A percentile compares a stretch with the other conserved stretches of the same genome.
Conservation (phyloP, 2,888 invertebrate genomes). For the Acleris literana region DNA sequence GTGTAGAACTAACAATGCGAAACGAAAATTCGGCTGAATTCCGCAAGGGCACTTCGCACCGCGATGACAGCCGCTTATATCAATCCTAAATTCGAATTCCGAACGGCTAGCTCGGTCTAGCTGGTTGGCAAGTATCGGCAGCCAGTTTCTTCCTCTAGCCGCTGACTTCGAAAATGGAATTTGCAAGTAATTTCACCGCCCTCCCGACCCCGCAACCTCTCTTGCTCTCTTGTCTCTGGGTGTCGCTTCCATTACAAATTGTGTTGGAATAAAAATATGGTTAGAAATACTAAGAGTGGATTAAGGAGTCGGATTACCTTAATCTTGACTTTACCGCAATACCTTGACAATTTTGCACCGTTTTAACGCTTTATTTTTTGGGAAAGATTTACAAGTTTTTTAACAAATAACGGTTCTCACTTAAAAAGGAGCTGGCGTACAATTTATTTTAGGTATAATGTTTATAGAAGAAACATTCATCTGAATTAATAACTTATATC, state of each 20-base stretch:
- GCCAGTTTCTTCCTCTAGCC: slow-evolving; percentile 71
- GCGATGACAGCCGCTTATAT: slow-evolving; percentile 3
- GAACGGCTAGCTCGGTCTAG: slow-evolving; percentile 22
- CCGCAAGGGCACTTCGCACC: background rate
- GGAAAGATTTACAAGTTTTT: no score
- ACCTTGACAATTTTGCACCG: slow-evolving; percentile 2
- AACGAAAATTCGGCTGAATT: slow-evolving; percentile 1
- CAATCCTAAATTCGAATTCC: slow-evolving; percentile 23
- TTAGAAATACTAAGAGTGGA: slow-evolving; percentile 57
- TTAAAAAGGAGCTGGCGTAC: no score
- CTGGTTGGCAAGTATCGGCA: slow-evolving; percentile 36
- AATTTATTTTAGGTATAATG: no score
- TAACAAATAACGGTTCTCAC: no score
- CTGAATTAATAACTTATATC: no score
- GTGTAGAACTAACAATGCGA: background rate
- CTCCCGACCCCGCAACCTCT: slow-evolving; percentile 52
- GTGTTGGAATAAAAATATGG: slow-evolving; percentile 83
- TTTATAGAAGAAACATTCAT: no score
- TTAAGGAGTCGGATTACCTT: slow-evolving; percentile 36
- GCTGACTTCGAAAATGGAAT: slow-evolving; percentile 80
- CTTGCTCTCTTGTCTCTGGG: slow-evolving; percentile 80
- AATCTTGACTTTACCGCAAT: slow-evolving; percentile 18
- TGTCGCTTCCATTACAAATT: slow-evolving; percentile 83
- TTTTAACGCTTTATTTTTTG: background rate
- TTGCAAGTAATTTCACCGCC: slow-evolving; percentile 80